Evolutionary conservation across 2,113 vertebrate species (phyloP).

Genomic region (Emydocephalus ijimae): DNA sequence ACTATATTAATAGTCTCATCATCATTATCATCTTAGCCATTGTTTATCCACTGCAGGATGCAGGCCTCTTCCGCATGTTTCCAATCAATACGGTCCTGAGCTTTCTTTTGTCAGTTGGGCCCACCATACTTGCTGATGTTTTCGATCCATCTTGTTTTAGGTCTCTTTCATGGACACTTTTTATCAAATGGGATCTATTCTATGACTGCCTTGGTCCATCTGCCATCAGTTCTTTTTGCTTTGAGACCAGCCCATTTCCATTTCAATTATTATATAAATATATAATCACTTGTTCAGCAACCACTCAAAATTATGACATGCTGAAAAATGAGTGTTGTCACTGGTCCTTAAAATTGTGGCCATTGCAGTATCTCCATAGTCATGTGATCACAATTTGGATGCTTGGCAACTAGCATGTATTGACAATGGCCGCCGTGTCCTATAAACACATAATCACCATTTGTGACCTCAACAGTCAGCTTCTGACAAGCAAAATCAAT

Average conservation of each 20-base stretch:
- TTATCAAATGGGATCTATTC: no score
- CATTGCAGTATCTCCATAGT: not conserved
- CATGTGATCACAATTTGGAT: not conserved
- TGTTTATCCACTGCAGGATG: no score
- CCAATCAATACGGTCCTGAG: no score
- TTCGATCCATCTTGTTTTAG: no score
- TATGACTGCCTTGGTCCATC: no score
- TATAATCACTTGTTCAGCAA: not conserved
- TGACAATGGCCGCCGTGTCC: not conserved
- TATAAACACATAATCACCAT: not conserved
- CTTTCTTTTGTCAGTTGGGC: no score
- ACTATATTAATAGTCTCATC: not conserved
- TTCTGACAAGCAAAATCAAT: not conserved
- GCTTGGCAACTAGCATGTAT: not conserved
- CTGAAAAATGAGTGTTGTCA: not conserved
- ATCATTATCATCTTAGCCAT: no score
- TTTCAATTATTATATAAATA: not conserved
- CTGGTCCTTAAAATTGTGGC: not conserved
- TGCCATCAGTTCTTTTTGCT: no score
- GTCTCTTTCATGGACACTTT: no score
- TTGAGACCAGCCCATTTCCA: no score
- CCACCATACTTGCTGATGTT: no score
- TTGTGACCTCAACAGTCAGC: not conserved
- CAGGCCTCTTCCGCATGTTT: no score
- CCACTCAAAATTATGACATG: not conserved